A percentile compares a stretch with the other conserved stretches of the same genome.
These are phyloP conservation scores for Apocheima hispidaria DNA, from an alignment of 2,888 invertebrate genomes.

Conservation along the genomic window DNA sequence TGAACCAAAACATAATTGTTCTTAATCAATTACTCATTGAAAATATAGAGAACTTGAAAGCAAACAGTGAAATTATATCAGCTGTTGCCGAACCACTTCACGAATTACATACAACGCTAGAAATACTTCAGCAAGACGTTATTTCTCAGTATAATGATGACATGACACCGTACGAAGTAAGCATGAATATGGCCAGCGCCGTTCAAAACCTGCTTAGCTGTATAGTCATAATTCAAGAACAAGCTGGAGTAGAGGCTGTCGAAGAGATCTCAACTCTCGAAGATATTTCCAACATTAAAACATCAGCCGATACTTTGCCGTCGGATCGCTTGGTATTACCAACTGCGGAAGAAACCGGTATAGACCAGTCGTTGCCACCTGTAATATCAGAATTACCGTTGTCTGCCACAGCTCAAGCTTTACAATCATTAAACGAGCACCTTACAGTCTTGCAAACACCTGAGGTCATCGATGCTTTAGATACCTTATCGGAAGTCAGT, in stretches of 20 bases:
- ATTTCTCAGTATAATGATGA: conserved; percentile 75
- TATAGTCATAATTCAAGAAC: conserved; percentile 79
- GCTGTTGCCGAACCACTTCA: conserved; percentile 78
- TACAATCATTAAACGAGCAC: conserved; percentile 70
- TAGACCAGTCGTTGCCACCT: conserved; percentile 52
- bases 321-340: conserved; percentile 68
- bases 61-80: conserved; percentile 61
- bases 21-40: conserved; percentile 71
- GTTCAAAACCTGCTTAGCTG: conserved; percentile 76
- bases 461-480: conserved; percentile 68
- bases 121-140: conserved; percentile 78
- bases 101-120: conserved; percentile 74
- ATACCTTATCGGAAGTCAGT: conserved; percentile 70
- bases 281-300: conserved; percentile 86
- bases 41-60: conserved; percentile 65
- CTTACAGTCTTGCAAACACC: conserved; percentile 68
- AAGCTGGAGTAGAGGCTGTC: conserved; percentile 75
- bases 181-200: conserved; percentile 66
- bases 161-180: conserved; percentile 58
- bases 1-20: conserved; percentile 69
- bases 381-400: conserved; percentile 50
- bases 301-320: conserved; percentile 79
- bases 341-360: conserved; percentile 58
- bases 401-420: conserved; percentile 67
- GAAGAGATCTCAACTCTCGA: conserved; percentile 86